phyloP scores from a whole-genome alignment of 2,888 invertebrate genomes.

The Euphydryas editha region DNA sequence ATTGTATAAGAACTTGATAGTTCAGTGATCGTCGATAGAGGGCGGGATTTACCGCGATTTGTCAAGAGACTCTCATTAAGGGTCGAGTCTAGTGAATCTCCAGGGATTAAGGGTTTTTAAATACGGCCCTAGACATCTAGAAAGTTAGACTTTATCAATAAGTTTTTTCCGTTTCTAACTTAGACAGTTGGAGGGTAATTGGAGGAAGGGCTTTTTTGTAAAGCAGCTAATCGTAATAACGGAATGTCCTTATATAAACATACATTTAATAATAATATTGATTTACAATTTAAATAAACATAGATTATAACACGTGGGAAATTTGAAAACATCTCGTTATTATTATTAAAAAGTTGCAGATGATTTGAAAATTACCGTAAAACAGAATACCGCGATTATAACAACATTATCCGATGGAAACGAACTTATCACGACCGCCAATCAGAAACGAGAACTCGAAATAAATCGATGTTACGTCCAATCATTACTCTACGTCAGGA shows the following conservation, averaged over 20 bases:
- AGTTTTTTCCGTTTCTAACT: slow-evolving; percentile 25
- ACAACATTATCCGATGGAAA: slow-evolving; percentile 79
- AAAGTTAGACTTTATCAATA: slow-evolving; percentile 35
- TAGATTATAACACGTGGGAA: background rate
- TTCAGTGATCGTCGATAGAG: slow-evolving; percentile 75
- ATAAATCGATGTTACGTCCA: slow-evolving; percentile 83
- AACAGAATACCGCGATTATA: slow-evolving; percentile 71
- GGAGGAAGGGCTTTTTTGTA: background rate
- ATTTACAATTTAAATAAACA: background rate
- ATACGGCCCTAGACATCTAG: slow-evolving; percentile 53
- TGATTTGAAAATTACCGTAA: slow-evolving; percentile 52
- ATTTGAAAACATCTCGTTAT: background rate
- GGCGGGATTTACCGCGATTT: slow-evolving; percentile 72
- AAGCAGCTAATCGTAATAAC: background rate
- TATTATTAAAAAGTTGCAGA: background rate
- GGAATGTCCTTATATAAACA: no score
- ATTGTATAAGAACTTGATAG: slow-evolving; percentile 55
- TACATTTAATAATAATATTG: no score
- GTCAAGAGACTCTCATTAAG: slow-evolving; percentile 76
- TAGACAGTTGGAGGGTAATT: slow-evolving; percentile 5
- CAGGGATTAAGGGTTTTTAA: slow-evolving; percentile 67
- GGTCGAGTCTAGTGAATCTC: slow-evolving; percentile 72
- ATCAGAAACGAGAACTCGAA: slow-evolving; percentile 82
- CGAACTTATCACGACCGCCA: slow-evolving; percentile 81
- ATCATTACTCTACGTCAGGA: slow-evolving; percentile 83